phyloP scores from a whole-genome alignment of 2,888 invertebrate species.

The Chromoteleia sp. region DNA sequence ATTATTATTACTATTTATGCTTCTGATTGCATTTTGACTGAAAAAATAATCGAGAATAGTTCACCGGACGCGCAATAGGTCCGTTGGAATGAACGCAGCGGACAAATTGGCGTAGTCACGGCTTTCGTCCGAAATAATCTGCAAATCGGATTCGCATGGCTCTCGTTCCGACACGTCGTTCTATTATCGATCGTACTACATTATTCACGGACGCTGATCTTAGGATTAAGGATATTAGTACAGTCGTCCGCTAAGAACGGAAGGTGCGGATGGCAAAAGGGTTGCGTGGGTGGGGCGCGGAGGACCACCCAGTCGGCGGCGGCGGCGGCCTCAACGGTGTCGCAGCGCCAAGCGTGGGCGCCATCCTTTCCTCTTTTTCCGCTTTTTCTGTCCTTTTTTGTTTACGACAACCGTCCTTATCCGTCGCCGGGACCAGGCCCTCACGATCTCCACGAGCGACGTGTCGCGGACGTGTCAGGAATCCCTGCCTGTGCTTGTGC shows the following conservation, averaged over 20 bases:
- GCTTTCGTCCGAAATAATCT: conserved; percentile 71
- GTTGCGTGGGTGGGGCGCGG: conserved; percentile 83
- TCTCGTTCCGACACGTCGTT: conserved; percentile 68
- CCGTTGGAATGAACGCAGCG: conserved; percentile 25
- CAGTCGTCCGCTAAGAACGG: conserved; percentile 65
- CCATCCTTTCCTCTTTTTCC: conserved; percentile 80
- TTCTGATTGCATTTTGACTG: too few relatives aligned
- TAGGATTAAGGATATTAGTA: conserved; percentile 72
- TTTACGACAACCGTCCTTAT: conserved; percentile 69
- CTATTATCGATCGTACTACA: conserved; percentile 71
- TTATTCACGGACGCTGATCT: conserved; percentile 72
- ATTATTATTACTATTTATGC: too few relatives aligned
- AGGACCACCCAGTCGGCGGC: conserved; percentile 84
- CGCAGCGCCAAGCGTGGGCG: conserved; percentile 84
- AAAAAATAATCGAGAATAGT: conserved; percentile 4
- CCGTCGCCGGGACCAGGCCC: conserved; percentile 60
- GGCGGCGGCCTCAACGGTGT: conserved; percentile 81
- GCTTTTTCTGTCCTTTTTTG: conserved; percentile 73
- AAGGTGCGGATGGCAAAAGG: conserved; percentile 77
- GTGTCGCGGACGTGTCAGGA: conserved; percentile 67
- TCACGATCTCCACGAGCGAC: conserved; percentile 67
- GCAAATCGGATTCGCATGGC: conserved; percentile 71
- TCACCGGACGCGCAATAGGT: conserved; percentile 35
- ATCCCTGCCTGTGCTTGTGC: conserved; percentile 46
- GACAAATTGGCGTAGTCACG: conserved; percentile 70